Evolutionary conservation across 2,113 vertebrate genomes (phyloP).

Genomic region (Catharus bicknelli): DNA sequence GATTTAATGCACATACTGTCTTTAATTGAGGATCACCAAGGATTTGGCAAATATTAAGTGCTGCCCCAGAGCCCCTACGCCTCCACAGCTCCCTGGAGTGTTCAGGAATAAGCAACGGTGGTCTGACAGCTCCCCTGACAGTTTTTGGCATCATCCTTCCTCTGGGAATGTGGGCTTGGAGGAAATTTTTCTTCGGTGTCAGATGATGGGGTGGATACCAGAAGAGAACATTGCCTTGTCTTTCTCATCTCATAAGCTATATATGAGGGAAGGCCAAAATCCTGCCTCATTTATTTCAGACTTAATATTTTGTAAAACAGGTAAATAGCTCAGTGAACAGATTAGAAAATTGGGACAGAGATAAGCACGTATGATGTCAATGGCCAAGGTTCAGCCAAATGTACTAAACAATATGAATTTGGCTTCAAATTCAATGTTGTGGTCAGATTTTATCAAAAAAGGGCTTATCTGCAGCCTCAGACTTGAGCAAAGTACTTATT

Average conservation of each 20-base stretch:
- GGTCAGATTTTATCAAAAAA: background rate
- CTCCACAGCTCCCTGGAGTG: accelerated
- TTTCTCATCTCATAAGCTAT: background rate
- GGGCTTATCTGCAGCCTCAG: background rate
- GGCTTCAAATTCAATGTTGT: background rate
- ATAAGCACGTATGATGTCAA: background rate
- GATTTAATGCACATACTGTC: accelerated
- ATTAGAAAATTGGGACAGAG: background rate
- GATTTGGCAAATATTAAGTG: background rate
- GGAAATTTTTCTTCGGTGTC: background rate
- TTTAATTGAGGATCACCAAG: background rate
- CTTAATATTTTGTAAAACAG: background rate
- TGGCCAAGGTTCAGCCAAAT: background rate
- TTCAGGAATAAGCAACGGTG: background rate
- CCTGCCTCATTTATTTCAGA: background rate
- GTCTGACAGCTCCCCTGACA: background rate
- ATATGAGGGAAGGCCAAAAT: background rate
- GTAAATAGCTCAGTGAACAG: background rate
- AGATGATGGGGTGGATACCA: background rate
- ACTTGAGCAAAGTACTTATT: background rate
- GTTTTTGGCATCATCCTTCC: background rate
- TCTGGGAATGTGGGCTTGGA: background rate
- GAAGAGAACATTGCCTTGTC: background rate
- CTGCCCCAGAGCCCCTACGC: background rate
- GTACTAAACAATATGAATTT: background rate